Conservation (phyloP, 35 echinoderm and acorn worm genomes). For the Stichopus chloronotus region DNA sequence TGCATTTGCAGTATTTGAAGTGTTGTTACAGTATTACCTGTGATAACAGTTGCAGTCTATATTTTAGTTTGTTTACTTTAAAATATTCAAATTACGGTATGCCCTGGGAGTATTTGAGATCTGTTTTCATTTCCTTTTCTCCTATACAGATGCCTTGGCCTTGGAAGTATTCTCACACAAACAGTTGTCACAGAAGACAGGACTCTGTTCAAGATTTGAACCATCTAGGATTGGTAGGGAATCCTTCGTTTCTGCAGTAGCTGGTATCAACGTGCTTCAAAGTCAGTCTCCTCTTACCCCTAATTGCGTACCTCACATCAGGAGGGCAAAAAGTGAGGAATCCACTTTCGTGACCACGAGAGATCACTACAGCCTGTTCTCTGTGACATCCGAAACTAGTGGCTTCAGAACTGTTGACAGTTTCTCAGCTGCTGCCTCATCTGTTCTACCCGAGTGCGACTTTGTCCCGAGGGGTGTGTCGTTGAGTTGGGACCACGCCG, state of each 20-base stretch:
- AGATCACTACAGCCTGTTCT: neutral
- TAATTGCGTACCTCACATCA: conserved; percentile 13
- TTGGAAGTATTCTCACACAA: conserved; percentile 21
- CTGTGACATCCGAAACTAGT: too few species aligned
- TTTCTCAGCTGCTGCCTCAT: neutral
- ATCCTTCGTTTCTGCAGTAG: too few species aligned
- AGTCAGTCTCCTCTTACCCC: conserved; percentile 14
- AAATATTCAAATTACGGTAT: too few species aligned
- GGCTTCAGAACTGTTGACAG: neutral
- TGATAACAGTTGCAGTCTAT: neutral
- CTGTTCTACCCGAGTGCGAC: neutral
- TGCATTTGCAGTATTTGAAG: too few species aligned
- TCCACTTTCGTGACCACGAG: conserved; percentile 26
- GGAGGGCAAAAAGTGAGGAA: conserved; percentile 40
- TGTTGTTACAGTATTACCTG: too few species aligned
- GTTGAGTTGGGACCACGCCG: conserved; percentile 5
- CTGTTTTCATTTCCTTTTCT: neutral
- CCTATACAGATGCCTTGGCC: conserved; percentile 10
- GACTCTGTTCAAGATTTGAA: neutral
- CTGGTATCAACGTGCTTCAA: neutral
- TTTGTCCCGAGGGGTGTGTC: neutral
- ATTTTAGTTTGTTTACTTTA: neutral
- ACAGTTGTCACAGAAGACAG: neutral
- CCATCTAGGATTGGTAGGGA: neutral
- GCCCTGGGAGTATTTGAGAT: too few species aligned